Conservation (phyloP, 2,888 invertebrate species). For the Tridacna crocea region DNA sequence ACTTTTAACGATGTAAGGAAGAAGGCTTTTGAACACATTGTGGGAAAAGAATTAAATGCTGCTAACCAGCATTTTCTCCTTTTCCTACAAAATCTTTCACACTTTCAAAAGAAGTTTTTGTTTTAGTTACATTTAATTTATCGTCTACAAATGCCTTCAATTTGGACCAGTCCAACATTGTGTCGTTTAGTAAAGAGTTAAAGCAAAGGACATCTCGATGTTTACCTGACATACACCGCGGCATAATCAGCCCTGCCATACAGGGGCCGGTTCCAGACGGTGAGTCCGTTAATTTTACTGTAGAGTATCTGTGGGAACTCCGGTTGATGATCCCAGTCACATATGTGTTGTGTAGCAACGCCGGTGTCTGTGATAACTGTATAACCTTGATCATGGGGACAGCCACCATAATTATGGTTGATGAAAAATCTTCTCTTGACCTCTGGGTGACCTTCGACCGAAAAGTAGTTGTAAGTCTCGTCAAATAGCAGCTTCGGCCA, state of each 20-base stretch:
- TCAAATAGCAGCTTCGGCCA: not conserved
- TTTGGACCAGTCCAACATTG: too few relatives aligned
- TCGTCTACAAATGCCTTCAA: too few relatives aligned
- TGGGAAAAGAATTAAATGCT: too few relatives aligned
- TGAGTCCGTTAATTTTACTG: not conserved
- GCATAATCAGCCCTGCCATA: conserved; percentile 4
- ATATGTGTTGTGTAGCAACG: not conserved
- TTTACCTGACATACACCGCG: conserved; percentile 3
- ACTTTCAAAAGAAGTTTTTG: too few relatives aligned
- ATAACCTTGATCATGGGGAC: not conserved
- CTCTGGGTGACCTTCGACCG: not conserved
- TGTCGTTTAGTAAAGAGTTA: too few relatives aligned
- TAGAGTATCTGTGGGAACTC: conserved; percentile 11
- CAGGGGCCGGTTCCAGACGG: not conserved
- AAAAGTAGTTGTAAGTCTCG: conserved; percentile 5
- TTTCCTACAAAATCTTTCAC: too few relatives aligned
- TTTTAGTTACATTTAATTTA: too few relatives aligned
- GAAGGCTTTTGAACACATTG: too few relatives aligned
- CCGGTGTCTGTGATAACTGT: not conserved
- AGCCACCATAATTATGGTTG: conserved; percentile 9
- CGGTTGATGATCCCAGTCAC: conserved; percentile 1
- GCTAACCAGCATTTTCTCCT: too few relatives aligned
- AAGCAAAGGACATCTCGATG: not conserved
- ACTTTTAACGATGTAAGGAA: too few relatives aligned
- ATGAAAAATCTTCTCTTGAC: conserved; percentile 11